phyloP scores from a whole-genome alignment of 2,797 vertebrate species.

The Pseudochaenichthys georgianus region DNA sequence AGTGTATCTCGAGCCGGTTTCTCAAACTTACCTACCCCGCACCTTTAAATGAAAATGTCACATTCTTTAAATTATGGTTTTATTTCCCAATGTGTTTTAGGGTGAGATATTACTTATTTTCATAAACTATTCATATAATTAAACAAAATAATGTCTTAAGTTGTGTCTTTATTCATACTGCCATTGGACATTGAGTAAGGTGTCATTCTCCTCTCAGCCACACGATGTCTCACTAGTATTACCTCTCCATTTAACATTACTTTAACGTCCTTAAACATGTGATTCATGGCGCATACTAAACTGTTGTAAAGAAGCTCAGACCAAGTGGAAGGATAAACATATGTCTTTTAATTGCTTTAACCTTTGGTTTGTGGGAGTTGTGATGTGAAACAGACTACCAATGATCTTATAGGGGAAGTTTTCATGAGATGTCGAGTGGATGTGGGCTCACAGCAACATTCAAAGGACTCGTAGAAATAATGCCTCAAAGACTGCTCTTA shows the following conservation, averaged over 20 bases:
- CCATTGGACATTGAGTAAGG: neutral
- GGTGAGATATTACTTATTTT: too few species aligned
- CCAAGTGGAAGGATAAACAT: slow-evolving; percentile 50
- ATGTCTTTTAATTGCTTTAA: slow-evolving; percentile 43
- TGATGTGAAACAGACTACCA: slow-evolving; percentile 42
- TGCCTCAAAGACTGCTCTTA: slow-evolving; percentile 76
- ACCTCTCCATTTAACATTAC: slow-evolving; percentile 25
- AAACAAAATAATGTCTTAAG: too few species aligned
- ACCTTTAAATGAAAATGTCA: too few species aligned
- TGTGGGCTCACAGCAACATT: slow-evolving; percentile 3
- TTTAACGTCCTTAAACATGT: slow-evolving; percentile 9
- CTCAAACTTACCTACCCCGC: too few species aligned
- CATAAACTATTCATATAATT: too few species aligned
- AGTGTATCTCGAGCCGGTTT: too few species aligned
- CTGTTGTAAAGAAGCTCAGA: slow-evolving; percentile 22
- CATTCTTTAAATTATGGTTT: too few species aligned
- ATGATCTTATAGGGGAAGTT: slow-evolving; percentile 14
- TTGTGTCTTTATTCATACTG: too few species aligned
- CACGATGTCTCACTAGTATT: slow-evolving; percentile 70
- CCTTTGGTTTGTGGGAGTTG: slow-evolving; percentile 42
- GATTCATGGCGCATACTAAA: slow-evolving; percentile 36
- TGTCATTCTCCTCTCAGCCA: slow-evolving; percentile 62
- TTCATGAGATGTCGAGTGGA: slow-evolving; percentile 20
- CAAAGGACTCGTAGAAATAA: slow-evolving; percentile 1
- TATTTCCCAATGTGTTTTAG: too few species aligned